These are phyloP conservation scores for Chironomus tepperi DNA, from an alignment of 1,140 invertebrate species.

Conservation along the genomic window DNA sequence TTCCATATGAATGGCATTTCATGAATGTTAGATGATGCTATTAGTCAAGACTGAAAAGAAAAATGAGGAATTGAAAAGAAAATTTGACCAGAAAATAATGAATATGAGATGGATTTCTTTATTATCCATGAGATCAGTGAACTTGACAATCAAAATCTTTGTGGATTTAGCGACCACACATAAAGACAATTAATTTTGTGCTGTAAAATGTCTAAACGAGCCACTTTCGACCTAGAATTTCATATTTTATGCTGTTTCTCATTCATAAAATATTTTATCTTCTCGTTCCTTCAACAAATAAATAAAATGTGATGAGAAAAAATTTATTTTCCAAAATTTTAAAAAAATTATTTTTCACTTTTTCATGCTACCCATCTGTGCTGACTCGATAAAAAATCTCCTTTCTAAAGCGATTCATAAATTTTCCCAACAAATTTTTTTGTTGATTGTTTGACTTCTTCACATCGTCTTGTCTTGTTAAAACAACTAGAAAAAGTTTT, in stretches of 20 bases:
- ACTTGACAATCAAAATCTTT: not conserved
- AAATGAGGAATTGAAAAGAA: not conserved
- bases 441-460: constrained; percentile 13
- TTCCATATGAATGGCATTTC: not conserved
- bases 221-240: not conserved
- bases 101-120: not conserved
- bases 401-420: constrained; percentile 1
- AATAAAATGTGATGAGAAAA: not conserved
- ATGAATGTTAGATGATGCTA: not conserved
- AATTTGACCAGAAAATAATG: not conserved
- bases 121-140: not conserved
- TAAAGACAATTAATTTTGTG: not conserved
- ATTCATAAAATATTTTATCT: constrained; percentile 1
- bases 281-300: not conserved
- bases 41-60: not conserved
- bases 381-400: not conserved
- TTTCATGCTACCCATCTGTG: not conserved
- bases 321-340: not conserved
- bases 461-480: not conserved
- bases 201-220: not conserved
- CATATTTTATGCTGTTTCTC: not conserved
- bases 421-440: not conserved
- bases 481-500: not conserved
- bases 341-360: not conserved
- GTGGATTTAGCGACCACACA: not conserved